A percentile compares a stretch with the other conserved stretches of the same genome.
phyloP scores from a whole-genome alignment of 2,888 invertebrate species.

The Gymnosoma rotundatum region DNA sequence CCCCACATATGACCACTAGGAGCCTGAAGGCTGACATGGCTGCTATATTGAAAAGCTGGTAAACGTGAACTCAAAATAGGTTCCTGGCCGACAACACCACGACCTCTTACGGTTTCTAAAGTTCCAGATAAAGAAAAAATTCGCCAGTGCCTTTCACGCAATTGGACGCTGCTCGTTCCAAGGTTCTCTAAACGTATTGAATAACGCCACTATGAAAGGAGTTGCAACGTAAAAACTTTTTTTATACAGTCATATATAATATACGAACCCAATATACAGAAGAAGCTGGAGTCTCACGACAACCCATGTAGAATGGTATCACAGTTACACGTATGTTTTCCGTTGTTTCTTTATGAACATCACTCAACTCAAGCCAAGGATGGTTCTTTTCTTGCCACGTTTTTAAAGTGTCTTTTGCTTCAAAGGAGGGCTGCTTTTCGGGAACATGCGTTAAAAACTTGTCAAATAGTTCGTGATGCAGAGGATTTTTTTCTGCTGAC shows the following conservation, averaged over 20 bases:
- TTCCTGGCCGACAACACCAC: slow-evolving; percentile 98
- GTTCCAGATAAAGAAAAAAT: slow-evolving; percentile 97
- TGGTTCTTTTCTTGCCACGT: slow-evolving; percentile 99
- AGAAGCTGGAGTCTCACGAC: slow-evolving; percentile 93
- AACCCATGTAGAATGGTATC: slow-evolving; percentile 99
- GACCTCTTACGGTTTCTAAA: slow-evolving; percentile 95
- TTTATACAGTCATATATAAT: neutral
- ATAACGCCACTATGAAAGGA: slow-evolving; percentile 93
- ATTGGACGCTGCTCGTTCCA: slow-evolving; percentile 92
- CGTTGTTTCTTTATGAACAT: slow-evolving; percentile 98
- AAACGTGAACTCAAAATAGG: slow-evolving; percentile 93
- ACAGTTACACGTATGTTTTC: slow-evolving; percentile 94
- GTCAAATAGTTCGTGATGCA: slow-evolving; percentile 98
- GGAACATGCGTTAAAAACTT: slow-evolving; percentile 93
- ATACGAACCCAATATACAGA: slow-evolving; percentile 90
- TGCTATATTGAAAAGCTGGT: slow-evolving; percentile 99
- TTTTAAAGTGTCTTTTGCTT: slow-evolving; percentile 93
- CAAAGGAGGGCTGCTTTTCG: slow-evolving; percentile 92
- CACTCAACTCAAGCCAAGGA: slow-evolving; percentile 97
- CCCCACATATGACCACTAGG: slow-evolving; percentile 95
- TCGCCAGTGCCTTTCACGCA: slow-evolving; percentile 98
- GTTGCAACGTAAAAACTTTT: neutral
- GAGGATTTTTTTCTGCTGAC: slow-evolving; percentile 91
- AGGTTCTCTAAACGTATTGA: slow-evolving; percentile 98
- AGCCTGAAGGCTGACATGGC: slow-evolving; percentile 97